Percentiles rank a stretch among this genome's conserved stretches.
Conservation (phyloP, 2,797 vertebrate species). For the Microhierax caerulescens region DNA sequence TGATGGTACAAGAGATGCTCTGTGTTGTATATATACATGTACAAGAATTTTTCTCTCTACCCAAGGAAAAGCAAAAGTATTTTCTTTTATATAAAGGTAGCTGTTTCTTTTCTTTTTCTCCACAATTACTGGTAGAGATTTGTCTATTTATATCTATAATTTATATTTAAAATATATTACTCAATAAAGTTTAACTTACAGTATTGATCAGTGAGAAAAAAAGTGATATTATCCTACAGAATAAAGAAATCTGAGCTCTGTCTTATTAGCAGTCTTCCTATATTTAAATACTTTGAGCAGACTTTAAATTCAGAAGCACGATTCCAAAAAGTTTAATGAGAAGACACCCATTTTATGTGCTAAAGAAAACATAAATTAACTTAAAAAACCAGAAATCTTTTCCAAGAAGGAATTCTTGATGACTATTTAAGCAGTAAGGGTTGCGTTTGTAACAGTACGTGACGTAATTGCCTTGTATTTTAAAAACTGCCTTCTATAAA, state of each 20-base stretch:
- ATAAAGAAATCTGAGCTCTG: neutral
- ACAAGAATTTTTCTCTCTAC: neutral
- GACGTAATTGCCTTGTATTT: constrained; percentile 12
- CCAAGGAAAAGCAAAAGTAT: neutral
- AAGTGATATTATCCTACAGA: neutral
- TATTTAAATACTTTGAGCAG: neutral
- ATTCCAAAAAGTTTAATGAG: neutral
- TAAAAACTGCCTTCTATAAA: constrained; percentile 18
- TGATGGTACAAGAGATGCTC: neutral
- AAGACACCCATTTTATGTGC: neutral
- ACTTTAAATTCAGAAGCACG: neutral
- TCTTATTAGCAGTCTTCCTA: neutral
- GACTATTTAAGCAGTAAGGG: neutral
- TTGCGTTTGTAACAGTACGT: neutral
- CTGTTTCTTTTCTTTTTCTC: neutral
- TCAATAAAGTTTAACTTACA: neutral
- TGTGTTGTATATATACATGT: neutral
- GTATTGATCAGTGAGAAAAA: neutral
- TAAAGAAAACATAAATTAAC: constrained; percentile 51
- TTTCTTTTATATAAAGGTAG: neutral
- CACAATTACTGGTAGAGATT: neutral
- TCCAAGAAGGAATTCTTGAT: neutral
- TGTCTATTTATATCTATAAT: neutral
- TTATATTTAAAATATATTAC: neutral
- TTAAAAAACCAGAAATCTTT: constrained; percentile 29